Evolutionary conservation across 2,797 vertebrate species (phyloP).

Genomic region (Harpagifer antarcticus): DNA sequence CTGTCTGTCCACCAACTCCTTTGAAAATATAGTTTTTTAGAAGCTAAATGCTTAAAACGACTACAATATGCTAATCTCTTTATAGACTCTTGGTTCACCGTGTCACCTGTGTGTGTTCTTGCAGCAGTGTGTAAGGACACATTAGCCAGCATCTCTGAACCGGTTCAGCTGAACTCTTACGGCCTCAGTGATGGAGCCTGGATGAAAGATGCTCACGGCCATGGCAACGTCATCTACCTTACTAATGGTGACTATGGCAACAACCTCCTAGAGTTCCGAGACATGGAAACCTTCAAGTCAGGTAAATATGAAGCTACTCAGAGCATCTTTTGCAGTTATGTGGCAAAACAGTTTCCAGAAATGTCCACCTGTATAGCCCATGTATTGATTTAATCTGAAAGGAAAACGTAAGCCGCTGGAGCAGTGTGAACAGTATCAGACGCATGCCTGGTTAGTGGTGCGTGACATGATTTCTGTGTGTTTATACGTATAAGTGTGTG

Average conservation of each 20-base stretch:
- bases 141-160: conserved; percentile 91
- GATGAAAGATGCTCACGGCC: conserved; percentile 95
- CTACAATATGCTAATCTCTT: neutral
- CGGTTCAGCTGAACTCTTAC: conserved; percentile 89
- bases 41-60: neutral
- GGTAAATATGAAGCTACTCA: conserved; percentile 74
- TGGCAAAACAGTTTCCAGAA: too few relatives aligned
- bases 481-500: too few relatives aligned
- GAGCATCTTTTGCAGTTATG: too few relatives aligned
- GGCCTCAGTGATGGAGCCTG: conserved; percentile 92
- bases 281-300: conserved; percentile 93
- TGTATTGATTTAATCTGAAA: too few relatives aligned
- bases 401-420: too few relatives aligned
- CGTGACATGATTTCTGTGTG: too few relatives aligned
- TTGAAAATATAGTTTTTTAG: too few relatives aligned
- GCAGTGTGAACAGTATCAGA: too few relatives aligned
- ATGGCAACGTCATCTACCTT: conserved; percentile 92
- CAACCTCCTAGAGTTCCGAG: conserved; percentile 91
- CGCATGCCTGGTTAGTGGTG: too few relatives aligned
- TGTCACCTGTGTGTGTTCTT: conserved; percentile 23
- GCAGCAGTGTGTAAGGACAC: conserved; percentile 94
- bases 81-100: neutral
- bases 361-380: too few relatives aligned
- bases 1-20: too few relatives aligned
- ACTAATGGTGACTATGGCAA: conserved; percentile 93